These are phyloP conservation scores for Cephus sareptanus DNA, from an alignment of 2,888 invertebrate species.

Conservation along the genomic window DNA sequence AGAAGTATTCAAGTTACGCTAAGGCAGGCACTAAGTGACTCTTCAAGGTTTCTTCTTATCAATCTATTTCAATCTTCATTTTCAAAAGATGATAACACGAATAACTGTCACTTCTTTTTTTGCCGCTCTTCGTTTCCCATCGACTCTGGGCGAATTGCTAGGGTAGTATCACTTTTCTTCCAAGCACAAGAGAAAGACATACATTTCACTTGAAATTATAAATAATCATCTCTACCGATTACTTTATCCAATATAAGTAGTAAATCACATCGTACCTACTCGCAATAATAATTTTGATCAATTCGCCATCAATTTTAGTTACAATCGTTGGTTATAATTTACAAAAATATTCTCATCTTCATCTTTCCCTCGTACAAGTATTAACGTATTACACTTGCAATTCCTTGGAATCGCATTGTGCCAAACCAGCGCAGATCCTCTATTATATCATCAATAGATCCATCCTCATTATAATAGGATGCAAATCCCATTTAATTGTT, in stretches of 20 bases:
- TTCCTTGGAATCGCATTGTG: background rate
- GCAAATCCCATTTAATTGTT: background rate
- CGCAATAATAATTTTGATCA: background rate
- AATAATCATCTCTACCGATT: background rate
- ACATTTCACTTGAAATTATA: background rate
- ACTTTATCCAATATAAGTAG: background rate
- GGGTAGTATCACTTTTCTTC: background rate
- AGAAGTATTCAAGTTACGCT: slow-evolving; percentile 47
- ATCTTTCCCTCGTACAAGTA: background rate
- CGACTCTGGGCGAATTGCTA: background rate
- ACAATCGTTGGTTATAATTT: background rate
- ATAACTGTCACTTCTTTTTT: slow-evolving; percentile 7
- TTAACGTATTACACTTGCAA: background rate
- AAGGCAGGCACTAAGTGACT: slow-evolving; percentile 49
- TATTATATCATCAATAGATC: background rate
- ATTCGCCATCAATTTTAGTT: background rate
- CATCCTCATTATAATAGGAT: background rate
- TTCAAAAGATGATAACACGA: slow-evolving; percentile 3
- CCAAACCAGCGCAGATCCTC: background rate
- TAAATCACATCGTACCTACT: background rate
- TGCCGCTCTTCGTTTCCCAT: background rate
- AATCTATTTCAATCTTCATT: slow-evolving; percentile 5
- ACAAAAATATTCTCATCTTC: background rate
- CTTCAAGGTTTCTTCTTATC: slow-evolving; percentile 26
- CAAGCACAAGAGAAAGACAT: background rate